Base-by-base conservation (phyloP, 1,140 invertebrate species). In the Lethrus apterus region DNA sequence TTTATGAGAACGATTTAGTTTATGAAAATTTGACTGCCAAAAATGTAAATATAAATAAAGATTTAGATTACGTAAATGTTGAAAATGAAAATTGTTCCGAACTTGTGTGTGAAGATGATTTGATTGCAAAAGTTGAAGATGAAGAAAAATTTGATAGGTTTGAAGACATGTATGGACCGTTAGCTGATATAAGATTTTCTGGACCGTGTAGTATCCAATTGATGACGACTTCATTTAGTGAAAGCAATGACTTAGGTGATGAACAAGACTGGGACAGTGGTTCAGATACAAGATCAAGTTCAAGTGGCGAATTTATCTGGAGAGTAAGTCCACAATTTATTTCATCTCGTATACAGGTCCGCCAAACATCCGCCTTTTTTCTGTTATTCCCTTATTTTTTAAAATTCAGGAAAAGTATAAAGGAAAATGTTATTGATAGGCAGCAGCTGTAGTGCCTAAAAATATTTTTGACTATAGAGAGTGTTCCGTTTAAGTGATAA, bases 291-390 rank as follows among this genome's bases (percentile, higher is more conserved):
- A 70, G 68, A 43, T 76, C 74, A 26, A 74, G 74, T 29, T 83
- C 81, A 11, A 84, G 81, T 54, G 80, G 80, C 9, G 83, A 86
- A 63, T 85, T 85, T 60, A 77, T 84, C 33, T 84, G 83, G 83
- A 83, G 81, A 74, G 82, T 84, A 60, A 65, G 70, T 67, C 43
- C n/a, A n/a, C n/a, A n/a, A n/a, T n/a, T n/a, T n/a, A n/a, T n/a
- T 46, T 44, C 11, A 26, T n/a, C n/a, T n/a, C n/a, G n/a, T n/a
- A n/a, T n/a, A n/a, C n/a, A n/a, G n/a, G n/a, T n/a, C n/a, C n/a
- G n/a, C n/a, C n/a, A n/a, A n/a, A n/a, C n/a, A n/a, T n/a, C n/a
- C n/a, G n/a, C n/a, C n/a, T n/a, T n/a, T n/a, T n/a, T n/a, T n/a
- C n/a, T n/a, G n/a, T n/a, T n/a, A n/a, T n/a, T n/a, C n/a, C n/a